Conservation (phyloP, 2,113 vertebrate genomes). For the Promerops cafer region DNA sequence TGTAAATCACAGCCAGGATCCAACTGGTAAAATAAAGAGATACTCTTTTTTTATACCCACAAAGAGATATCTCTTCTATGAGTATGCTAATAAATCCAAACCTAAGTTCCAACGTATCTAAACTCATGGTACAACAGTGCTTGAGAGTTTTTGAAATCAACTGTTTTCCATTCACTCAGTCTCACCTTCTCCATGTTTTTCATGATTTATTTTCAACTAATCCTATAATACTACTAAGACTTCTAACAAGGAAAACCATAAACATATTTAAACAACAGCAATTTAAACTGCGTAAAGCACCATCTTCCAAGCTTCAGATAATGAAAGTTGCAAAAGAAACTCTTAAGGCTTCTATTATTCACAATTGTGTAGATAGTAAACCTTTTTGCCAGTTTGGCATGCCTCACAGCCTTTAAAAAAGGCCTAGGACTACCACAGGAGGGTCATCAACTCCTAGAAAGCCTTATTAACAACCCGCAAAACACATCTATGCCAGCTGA, state of each 20-base stretch:
- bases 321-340: not conserved
- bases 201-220: not conserved
- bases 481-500: not conserved
- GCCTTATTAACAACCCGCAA: not conserved
- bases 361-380: not conserved
- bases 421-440: not conserved
- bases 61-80: not conserved
- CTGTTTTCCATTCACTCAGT: not conserved
- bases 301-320: not conserved
- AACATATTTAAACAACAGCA: not conserved
- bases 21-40: conserved; percentile 50
- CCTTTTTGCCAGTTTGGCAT: not conserved
- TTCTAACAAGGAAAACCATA: not conserved
- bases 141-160: not conserved
- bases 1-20: conserved; percentile 16
- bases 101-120: not conserved
- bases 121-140: not conserved
- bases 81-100: conserved; percentile 38
- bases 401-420: not conserved
- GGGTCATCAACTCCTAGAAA: not conserved
- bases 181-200: not conserved
- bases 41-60: too few species aligned
- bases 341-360: not conserved
- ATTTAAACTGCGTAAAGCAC: not conserved
- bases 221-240: not conserved